Base-by-base conservation (phyloP, 2,888 invertebrate genomes). In the Amaurobius ferox region DNA sequence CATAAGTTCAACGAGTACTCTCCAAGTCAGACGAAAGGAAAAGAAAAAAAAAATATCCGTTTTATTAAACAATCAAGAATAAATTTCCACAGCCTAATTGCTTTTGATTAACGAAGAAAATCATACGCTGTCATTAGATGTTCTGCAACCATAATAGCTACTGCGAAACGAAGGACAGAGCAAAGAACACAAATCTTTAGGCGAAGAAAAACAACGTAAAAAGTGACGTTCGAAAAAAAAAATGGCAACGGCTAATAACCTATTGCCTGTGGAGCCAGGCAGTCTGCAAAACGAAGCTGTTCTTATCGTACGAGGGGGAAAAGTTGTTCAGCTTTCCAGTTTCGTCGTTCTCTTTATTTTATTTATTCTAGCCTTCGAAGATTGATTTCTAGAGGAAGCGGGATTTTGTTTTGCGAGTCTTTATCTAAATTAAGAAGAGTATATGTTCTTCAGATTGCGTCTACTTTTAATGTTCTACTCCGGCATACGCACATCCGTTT, bases 341-440 rank as follows among this genome's bases (percentile, higher is more conserved):
- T 55, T 19, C 5, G 11, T 30, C 35, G 74, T 70, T 40, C 48
- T 81, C 44, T 61, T 44, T 68, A 61, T 28, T 35, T 73, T 66
- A 16, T 35, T 39, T 40, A 0, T 72, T 23, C 39, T 62, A 28
- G 19, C 61, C 6, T 67, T 39, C 28, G 68, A 71, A 74, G 81
- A 81, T 81, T 81, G 74, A 81, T 81, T 81, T 66, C 68, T 61
- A 55, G 40, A 80, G 64, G 80, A 80, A 80, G 67, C 72, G 39
- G 74, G 70, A 68, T 81, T 80, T 62, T 70, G 73, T 68, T 81
- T 73, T 62, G 48, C 40, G 32, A 40, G 68, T 81, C 70, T 81
- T 81, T 81, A 81, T 81, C 81, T 81, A 81, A 81, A 81, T 81
- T 81, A 81, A 81, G 73, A 80, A 74, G 70, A 74, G 81, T 74